A percentile compares a stretch with the other conserved stretches of the same genome.
phyloP scores from a whole-genome alignment of 2,113 vertebrate species.

The Tursiops truncatus region DNA sequence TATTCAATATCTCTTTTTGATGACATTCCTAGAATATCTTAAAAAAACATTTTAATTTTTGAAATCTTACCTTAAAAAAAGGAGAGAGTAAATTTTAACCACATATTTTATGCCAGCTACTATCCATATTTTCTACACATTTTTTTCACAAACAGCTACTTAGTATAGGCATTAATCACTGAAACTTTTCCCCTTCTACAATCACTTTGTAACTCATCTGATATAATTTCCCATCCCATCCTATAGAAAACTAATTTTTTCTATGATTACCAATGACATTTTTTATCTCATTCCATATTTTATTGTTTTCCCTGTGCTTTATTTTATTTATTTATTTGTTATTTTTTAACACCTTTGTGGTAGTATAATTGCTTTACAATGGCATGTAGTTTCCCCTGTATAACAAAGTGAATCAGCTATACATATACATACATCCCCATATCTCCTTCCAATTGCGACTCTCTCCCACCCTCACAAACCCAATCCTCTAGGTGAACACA shows the following conservation, averaged over 20 bases:
- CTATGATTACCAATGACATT: background rate
- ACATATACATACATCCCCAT: no score
- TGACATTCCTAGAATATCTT: background rate
- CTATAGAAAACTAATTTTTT: background rate
- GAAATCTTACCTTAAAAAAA: background rate
- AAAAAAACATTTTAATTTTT: background rate
- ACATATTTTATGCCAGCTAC: background rate
- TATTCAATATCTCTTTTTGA: background rate
- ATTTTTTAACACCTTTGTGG: no score
- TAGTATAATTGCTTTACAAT: no score
- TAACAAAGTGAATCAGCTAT: no score
- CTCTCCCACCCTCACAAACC: no score
- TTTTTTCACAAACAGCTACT: background rate
- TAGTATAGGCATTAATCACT: background rate
- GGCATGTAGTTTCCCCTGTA: no score
- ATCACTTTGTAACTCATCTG: background rate
- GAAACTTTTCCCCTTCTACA: background rate
- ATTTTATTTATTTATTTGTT: no score
- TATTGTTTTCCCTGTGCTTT: background rate
- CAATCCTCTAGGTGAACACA: no score
- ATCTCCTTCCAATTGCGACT: no score
- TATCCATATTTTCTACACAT: background rate
- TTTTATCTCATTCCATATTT: background rate
- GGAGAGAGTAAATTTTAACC: background rate
- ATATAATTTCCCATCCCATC: background rate